Conservation (phyloP, 2,113 vertebrate species). For the Psilopsiagon aymara region DNA sequence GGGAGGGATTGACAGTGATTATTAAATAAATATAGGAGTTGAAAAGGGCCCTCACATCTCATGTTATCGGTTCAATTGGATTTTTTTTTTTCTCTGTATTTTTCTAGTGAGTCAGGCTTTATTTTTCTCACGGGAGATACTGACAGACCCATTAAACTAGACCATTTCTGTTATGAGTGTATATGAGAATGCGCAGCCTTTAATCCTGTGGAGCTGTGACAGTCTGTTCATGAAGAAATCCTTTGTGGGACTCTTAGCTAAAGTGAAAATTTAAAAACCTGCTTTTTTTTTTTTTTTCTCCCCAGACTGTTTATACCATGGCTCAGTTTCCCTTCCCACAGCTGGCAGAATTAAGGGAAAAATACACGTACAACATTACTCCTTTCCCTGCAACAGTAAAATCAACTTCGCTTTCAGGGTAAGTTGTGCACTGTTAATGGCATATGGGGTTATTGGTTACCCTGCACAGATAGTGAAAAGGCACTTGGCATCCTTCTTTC, state of each 20-base stretch:
- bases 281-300: fast-evolving
- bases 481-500: background rate
- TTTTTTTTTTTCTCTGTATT: background rate
- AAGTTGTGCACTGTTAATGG: constrained; percentile 22
- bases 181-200: background rate
- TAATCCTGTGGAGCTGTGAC: background rate
- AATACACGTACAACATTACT: constrained; percentile 98
- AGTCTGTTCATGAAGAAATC: background rate
- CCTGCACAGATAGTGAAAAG: background rate
- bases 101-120: background rate
- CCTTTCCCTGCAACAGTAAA: constrained; percentile 92
- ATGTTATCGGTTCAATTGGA: background rate
- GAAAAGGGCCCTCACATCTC: background rate
- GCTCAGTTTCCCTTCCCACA: constrained; percentile 96
- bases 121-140: background rate
- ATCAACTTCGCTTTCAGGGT: constrained; percentile 84
- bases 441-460: background rate
- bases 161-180: background rate
- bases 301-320: constrained; percentile 94
- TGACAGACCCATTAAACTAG: background rate
- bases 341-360: constrained; percentile 93
- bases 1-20: background rate
- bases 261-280: background rate
- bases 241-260: background rate
- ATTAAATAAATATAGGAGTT: background rate